Base-by-base conservation (phyloP, 2,888 invertebrate genomes). In the Entomobrya multifasciata region DNA sequence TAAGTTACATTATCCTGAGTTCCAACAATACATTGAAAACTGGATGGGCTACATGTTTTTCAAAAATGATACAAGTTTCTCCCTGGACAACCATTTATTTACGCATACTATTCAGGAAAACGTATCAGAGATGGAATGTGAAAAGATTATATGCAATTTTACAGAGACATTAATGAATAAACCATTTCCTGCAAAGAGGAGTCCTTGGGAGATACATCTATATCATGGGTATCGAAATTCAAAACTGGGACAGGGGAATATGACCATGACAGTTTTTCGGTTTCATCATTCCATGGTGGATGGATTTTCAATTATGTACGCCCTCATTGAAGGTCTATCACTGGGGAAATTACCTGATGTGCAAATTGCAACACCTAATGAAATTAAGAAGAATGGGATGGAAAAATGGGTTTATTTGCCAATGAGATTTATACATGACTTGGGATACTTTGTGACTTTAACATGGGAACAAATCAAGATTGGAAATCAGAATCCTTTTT, bases 171-270 rank as follows among this genome's bases (percentile, higher is more conserved):
- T 76, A 13, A 17, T 74, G n/a, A 49, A 36, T 22, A 76, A 65
- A 20, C 67, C 30, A 20, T 86, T 86, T 41, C 49, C 36, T 10
- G 5, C 0, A 0, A 65, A 74, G 15, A n/a, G 44, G 10, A 86
- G 86, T 55, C 86, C 86, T 0, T 86, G 86, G 86, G 86, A 86
- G n/a, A 36, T 86, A n/a, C 55, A 80, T 20, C 4, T 80, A 0
- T 25, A 80, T 10, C 62, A 79, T 25, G 80, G 80, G 25, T 86
- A 80, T 17, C 25, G 6, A 27, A 47, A 78, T 62, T 15, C 44
- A 1, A 15, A 20, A 1, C 20, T 36, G 3, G 2, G 25, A 0
- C 4, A n/a, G 1, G 78, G 44, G n/a, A 47, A 62, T 11, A 1
- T 22, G 47, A 65, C 65, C n/a, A 47, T 67, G 17, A 25, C 49